phyloP scores from a whole-genome alignment of 2,113 vertebrate species.

The Camarhynchus parvulus region DNA sequence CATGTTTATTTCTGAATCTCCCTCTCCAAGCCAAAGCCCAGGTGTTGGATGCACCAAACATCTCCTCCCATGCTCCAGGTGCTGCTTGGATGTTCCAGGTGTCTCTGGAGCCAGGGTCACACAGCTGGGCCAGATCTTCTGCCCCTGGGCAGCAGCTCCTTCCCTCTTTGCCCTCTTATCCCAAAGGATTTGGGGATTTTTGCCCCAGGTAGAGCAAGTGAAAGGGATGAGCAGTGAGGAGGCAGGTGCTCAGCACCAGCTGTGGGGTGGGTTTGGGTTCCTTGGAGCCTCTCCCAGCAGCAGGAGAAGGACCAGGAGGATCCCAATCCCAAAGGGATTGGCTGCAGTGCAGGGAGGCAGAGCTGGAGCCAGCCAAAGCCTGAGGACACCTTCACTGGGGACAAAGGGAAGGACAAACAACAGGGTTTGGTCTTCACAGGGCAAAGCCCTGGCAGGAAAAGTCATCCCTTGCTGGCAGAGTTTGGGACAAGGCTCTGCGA shows the following conservation, averaged over 20 bases:
- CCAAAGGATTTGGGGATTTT: background rate
- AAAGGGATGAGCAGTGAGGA: background rate
- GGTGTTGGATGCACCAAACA: background rate
- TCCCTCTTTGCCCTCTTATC: background rate
- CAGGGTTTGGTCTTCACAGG: background rate
- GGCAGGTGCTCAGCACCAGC: background rate
- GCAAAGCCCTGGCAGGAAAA: background rate
- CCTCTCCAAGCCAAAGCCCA: background rate
- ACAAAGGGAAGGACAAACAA: background rate
- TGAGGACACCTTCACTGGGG: background rate
- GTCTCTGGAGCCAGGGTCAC: background rate
- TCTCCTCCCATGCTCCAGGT: background rate
- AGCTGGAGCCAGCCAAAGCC: background rate
- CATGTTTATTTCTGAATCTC: background rate
- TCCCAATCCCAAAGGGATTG: background rate
- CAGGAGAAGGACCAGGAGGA: background rate
- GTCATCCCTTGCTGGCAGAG: background rate
- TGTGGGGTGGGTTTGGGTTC: background rate
- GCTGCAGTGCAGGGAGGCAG: background rate
- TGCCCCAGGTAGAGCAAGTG: background rate
- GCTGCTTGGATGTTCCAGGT: background rate
- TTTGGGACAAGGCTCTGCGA: background rate
- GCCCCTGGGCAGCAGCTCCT: background rate
- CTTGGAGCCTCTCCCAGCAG: background rate
- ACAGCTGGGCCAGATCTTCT: background rate